Base-by-base conservation (phyloP, 1,140 invertebrate species). In the Dufourea novaeangliae region DNA sequence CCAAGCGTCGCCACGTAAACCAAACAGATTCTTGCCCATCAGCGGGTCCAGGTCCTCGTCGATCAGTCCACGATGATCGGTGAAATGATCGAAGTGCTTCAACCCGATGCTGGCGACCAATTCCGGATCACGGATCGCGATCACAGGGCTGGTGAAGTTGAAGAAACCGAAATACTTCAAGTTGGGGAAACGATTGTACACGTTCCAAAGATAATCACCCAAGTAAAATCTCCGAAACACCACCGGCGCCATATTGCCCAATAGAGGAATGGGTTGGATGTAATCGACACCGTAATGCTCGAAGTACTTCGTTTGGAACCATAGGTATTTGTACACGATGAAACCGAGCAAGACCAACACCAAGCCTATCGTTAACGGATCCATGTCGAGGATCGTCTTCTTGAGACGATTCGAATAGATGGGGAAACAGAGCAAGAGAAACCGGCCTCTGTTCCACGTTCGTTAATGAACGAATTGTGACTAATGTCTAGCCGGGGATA, bases 41-140 rank as follows among this genome's bases (percentile, higher is more conserved):
- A 83, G 29, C 0, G 73, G 50, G 0, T 83, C 79, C 4, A 67
- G 5, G 1, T n/a, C 25, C 20, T 59, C 34, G 39, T 64, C 54
- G 0, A 70, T 27, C 1, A 83, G 66, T 0, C 32, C 32, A 0
- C 3, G n/a, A 10, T 81, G 81, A 34, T 83, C 74, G 14, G 29
- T 57, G 17, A 83, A 83, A 0, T 66, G 57, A 25, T 83, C 74
- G 5, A 83, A 83, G 2, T 83, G 52, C n/a, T 78, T 83, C 11
- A 83, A 59, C 2, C 54, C 20, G 6, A 83, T 66, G 1, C 14
- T 20, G 1, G 11, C 25, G 25, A 81, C 69, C 7, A 83, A 27
- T 1, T 83, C 79, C 0, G 69, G 68, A 34, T 83, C 81, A 1
- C 78, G 81, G 7, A 83, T 62, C 10, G 78, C 46, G 7, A 63